These are phyloP conservation scores for Hylomyscus alleni DNA, from an alignment of 2,797 vertebrate species.

Conservation along the genomic window DNA sequence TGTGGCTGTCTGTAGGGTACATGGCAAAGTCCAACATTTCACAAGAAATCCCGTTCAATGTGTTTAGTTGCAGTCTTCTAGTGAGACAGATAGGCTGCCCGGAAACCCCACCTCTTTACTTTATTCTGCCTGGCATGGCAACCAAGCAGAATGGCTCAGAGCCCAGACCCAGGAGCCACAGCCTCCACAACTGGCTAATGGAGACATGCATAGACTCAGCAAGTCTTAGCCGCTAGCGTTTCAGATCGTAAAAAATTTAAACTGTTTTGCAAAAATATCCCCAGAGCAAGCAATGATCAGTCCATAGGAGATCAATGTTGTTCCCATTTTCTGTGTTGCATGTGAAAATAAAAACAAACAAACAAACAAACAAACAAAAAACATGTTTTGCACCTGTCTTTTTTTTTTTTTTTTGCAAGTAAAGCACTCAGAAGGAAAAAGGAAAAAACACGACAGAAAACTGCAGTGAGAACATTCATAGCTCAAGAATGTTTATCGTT, in stretches of 20 bases:
- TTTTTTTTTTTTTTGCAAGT: background rate
- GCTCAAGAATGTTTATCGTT: background rate
- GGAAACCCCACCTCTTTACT: background rate
- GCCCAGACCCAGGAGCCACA: background rate
- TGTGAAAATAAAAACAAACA: background rate
- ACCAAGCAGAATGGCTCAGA: background rate
- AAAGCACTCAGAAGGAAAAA: background rate
- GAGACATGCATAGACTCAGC: background rate
- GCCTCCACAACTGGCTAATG: background rate
- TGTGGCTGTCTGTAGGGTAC: background rate
- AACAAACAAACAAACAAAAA: background rate
- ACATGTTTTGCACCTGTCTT: accelerated
- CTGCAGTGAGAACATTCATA: background rate
- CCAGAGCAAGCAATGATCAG: background rate
- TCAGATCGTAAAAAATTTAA: constrained; percentile 30
- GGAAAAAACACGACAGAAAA: background rate
- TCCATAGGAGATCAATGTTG: background rate
- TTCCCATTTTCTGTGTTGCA: background rate
- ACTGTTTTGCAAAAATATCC: constrained; percentile 62
- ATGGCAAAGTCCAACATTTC: background rate
- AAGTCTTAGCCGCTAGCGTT: background rate
- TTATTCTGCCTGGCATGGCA: background rate
- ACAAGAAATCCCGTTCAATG: constrained; percentile 12
- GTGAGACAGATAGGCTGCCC: background rate
- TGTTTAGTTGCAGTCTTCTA: background rate